phyloP scores from a whole-genome alignment of 1,140 invertebrate species.

The Brachionus calyciflorus region DNA sequence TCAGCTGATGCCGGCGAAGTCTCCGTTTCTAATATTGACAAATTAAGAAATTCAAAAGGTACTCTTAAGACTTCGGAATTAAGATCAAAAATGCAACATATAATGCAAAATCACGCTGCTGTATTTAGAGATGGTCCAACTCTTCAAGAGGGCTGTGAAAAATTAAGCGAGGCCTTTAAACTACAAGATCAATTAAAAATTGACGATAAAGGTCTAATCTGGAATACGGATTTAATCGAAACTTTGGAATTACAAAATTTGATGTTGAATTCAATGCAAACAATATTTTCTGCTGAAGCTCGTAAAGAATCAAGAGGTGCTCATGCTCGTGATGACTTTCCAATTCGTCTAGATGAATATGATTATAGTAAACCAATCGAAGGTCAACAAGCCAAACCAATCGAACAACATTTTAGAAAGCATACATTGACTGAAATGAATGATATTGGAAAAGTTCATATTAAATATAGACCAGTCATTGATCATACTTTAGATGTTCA shows the following conservation, averaged over 20 bases:
- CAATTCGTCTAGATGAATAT: constrained; percentile 77
- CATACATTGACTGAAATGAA: constrained; percentile 80
- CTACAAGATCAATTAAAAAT: constrained; percentile 68
- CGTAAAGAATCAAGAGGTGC: constrained; percentile 96
- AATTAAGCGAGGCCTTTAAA: constrained; percentile 67
- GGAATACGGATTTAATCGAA: constrained; percentile 96
- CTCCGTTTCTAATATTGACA: constrained; percentile 91
- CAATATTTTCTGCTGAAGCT: constrained; percentile 83
- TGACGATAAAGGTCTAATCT: constrained; percentile 70
- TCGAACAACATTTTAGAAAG: constrained; percentile 91
- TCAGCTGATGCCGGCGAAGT: constrained; percentile 79
- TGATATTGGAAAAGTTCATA: constrained; percentile 71
- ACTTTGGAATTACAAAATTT: constrained; percentile 94
- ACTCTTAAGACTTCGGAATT: constrained; percentile 78
- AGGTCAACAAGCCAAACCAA: constrained; percentile 70
- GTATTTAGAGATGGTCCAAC: constrained; percentile 89
- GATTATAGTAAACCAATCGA: constrained; percentile 87
- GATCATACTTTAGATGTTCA: constrained; percentile 78
- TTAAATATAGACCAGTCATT: constrained; percentile 82
- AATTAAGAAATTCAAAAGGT: constrained; percentile 75
- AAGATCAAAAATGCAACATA: constrained; percentile 87
- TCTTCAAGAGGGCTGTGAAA: constrained; percentile 75
- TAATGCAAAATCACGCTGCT: constrained; percentile 93
- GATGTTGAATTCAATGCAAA: constrained; percentile 86
- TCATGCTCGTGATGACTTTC: constrained; percentile 88